These are phyloP conservation scores for Amblyraja radiata DNA, from an alignment of 2,797 vertebrate genomes.

Conservation along the genomic window DNA sequence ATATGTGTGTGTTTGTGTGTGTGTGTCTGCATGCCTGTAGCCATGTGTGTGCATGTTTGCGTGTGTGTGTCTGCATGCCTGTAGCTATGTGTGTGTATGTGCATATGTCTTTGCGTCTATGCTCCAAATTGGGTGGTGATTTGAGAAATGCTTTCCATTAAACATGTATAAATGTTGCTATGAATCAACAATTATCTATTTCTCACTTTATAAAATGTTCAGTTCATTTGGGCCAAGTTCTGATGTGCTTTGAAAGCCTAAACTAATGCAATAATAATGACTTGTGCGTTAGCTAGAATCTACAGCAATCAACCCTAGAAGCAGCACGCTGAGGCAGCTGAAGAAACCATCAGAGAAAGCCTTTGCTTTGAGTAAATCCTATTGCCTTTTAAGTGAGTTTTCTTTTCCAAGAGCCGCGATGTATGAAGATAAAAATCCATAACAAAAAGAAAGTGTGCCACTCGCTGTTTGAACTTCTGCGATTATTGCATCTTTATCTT, in stretches of 20 bases:
- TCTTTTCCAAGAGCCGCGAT: not conserved
- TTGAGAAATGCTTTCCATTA: constrained; percentile 28
- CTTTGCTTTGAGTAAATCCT: constrained; percentile 12
- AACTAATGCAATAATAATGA: constrained; percentile 33
- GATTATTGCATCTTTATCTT: constrained; percentile 5
- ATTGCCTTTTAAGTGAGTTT: not conserved
- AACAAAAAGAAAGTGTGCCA: not conserved
- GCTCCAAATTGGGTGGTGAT: constrained; percentile 10
- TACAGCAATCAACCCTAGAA: constrained; percentile 27
- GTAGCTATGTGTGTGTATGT: not conserved
- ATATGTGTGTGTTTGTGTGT: not conserved
- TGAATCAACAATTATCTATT: constrained; percentile 35
- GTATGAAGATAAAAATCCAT: not conserved
- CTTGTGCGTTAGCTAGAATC: constrained; percentile 19
- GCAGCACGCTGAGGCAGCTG: not conserved
- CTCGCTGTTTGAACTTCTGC: not conserved
- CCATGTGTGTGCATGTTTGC: not conserved
- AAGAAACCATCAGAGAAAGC: not conserved
- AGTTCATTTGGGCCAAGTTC: constrained; percentile 21
- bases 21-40: not conserved
- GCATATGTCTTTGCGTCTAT: not conserved
- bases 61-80: not conserved
- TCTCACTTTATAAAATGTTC: not conserved
- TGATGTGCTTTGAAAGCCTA: constrained; percentile 29
- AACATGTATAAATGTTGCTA: constrained; percentile 23